phyloP scores from a whole-genome alignment of 1,140 invertebrate genomes.

The Philotrypesis tridentata region DNA sequence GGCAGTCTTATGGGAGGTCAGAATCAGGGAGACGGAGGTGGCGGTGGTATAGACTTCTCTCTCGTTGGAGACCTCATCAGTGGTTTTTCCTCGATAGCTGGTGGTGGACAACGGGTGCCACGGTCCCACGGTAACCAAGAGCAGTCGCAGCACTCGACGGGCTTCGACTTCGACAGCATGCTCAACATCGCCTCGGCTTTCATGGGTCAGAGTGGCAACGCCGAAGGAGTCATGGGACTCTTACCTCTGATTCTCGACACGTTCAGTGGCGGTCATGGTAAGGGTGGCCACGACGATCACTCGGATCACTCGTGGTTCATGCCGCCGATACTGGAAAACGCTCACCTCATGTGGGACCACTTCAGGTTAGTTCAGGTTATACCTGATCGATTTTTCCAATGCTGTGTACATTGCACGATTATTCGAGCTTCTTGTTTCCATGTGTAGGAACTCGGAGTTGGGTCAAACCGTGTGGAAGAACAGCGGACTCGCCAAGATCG shows the following conservation, averaged over 20 bases:
- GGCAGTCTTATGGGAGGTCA: slow-evolving; percentile 70
- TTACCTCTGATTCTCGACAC: slow-evolving; percentile 80
- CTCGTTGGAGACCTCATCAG: slow-evolving; percentile 75
- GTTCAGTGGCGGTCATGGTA: slow-evolving; percentile 70
- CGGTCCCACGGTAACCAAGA: slow-evolving; percentile 58
- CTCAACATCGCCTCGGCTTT: slow-evolving; percentile 78
- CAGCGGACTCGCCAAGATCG: slow-evolving; percentile 80
- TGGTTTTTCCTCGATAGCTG: slow-evolving; percentile 66
- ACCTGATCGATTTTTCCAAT: neutral
- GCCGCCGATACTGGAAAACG: slow-evolving; percentile 83
- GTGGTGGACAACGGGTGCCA: slow-evolving; percentile 25
- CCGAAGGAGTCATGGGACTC: slow-evolving; percentile 77
- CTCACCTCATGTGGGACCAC: slow-evolving; percentile 85
- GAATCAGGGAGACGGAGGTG: slow-evolving; percentile 65
- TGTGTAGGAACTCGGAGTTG: slow-evolving; percentile 80
- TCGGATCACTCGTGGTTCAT: slow-evolving; percentile 82
- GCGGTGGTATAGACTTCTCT: slow-evolving; percentile 74
- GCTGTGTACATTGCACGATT: no score
- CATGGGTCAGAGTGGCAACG: slow-evolving; percentile 69
- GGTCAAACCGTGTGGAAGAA: slow-evolving; percentile 83
- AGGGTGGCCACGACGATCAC: slow-evolving; percentile 73
- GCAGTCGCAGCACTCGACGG: slow-evolving; percentile 50
- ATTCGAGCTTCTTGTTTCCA: neutral
- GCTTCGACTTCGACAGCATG: slow-evolving; percentile 76
- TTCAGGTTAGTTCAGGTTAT: slow-evolving; percentile 71